phyloP scores from a whole-genome alignment of 2,888 invertebrate species.

The Nymphalis urticae region DNA sequence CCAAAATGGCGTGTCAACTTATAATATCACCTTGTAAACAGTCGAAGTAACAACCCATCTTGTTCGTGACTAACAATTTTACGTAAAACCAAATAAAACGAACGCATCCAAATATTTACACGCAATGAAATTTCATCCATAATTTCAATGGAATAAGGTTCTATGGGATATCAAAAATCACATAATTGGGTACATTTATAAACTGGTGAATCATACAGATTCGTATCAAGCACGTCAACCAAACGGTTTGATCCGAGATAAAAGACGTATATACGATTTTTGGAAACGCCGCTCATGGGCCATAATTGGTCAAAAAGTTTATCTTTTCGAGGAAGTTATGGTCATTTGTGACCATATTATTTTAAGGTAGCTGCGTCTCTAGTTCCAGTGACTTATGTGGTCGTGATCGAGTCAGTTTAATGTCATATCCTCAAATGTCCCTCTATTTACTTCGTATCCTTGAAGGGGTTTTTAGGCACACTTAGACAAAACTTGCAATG shows the following conservation, averaged over 20 bases:
- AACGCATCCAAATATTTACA: background rate
- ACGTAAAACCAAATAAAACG: conserved; percentile 45
- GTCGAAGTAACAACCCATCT: conserved; percentile 60
- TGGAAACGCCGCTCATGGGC: conserved; percentile 60
- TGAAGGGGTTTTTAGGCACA: no score
- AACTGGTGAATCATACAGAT: conserved; percentile 58
- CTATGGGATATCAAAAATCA: background rate
- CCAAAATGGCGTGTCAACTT: conserved; percentile 65
- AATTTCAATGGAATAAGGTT: background rate
- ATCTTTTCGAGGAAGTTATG: conserved; percentile 76
- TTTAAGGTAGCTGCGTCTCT: conserved; percentile 53
- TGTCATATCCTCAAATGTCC: conserved; percentile 30
- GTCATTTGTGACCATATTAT: conserved; percentile 65
- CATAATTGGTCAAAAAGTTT: conserved; percentile 74
- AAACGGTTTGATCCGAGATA: conserved; percentile 69
- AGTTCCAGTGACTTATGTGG: conserved; percentile 55
- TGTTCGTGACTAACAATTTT: conserved; percentile 71
- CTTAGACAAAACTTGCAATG: background rate
- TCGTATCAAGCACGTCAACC: conserved; percentile 68
- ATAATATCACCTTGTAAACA: conserved; percentile 71
- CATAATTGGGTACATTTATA: conserved; percentile 21
- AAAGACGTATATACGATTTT: conserved; percentile 51
- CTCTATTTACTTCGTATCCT: background rate
- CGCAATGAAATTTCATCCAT: background rate
- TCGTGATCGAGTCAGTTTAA: conserved; percentile 51